phyloP scores from a whole-genome alignment of 2,797 vertebrate species.

The Molossus alvarezi region DNA sequence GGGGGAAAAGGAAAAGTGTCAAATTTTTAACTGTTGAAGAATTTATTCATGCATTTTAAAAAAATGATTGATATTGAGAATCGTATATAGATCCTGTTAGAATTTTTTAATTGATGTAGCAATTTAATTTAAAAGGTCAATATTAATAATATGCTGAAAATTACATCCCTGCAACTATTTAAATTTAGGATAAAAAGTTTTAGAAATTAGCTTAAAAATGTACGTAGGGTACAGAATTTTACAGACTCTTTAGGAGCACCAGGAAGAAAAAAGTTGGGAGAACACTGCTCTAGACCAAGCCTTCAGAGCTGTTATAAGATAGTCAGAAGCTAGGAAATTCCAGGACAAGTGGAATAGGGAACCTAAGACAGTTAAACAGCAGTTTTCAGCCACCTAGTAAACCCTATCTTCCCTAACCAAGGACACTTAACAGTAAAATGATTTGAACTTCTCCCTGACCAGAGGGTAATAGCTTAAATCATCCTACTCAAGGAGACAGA shows the following conservation, averaged over 20 bases:
- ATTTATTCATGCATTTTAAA: neutral
- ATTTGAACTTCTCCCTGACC: too few species aligned
- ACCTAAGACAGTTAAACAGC: too few species aligned
- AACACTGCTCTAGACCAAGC: neutral
- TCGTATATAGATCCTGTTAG: neutral
- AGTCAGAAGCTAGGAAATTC: too few species aligned
- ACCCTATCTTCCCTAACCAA: too few species aligned
- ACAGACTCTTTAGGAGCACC: neutral
- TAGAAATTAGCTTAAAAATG: conserved; percentile 26
- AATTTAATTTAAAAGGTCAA: conserved; percentile 58
- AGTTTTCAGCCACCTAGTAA: too few species aligned
- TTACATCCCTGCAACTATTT: neutral
- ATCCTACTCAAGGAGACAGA: too few species aligned
- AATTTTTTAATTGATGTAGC: conserved; percentile 25
- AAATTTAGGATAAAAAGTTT: conserved; percentile 42
- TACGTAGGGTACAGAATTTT: neutral
- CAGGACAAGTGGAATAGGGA: too few species aligned
- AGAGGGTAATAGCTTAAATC: too few species aligned
- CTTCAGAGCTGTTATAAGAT: neutral
- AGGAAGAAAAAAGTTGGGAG: neutral
- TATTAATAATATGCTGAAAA: neutral
- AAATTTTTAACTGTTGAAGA: conserved; percentile 7
- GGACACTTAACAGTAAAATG: too few species aligned
- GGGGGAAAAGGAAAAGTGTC: neutral
- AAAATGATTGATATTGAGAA: neutral